A percentile compares a stretch with the other conserved stretches of the same genome.
Conservation (phyloP, 2,888 invertebrate species). For the Ceratothoa steindachneri region DNA sequence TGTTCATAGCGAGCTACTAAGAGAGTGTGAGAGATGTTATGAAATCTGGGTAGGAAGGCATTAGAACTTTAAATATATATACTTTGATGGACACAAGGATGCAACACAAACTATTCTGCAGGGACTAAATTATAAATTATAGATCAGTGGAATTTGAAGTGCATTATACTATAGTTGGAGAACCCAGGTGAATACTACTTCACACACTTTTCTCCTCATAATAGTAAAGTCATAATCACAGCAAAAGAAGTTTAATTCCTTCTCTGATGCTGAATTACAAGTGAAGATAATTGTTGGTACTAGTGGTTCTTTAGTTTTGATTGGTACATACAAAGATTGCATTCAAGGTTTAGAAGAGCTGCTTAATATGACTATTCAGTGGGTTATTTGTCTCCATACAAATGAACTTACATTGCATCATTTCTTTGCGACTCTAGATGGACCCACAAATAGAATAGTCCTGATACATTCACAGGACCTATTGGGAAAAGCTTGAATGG, state of each 20-base stretch:
- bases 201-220: background rate
- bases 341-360: background rate
- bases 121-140: background rate
- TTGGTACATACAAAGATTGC: background rate
- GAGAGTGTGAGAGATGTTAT: background rate
- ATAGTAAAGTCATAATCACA: background rate
- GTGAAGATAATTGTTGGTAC: background rate
- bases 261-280: background rate
- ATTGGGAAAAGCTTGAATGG: background rate
- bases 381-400: background rate
- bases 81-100: background rate
- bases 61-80: background rate
- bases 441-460: background rate
- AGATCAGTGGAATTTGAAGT: background rate
- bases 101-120: background rate
- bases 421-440: background rate
- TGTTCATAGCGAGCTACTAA: background rate
- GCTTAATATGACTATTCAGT: background rate
- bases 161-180: background rate
- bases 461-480: background rate
- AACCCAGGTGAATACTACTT: background rate
- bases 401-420: background rate
- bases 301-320: background rate
- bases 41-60: background rate
- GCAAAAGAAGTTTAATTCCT: background rate